Conservation (phyloP, 2,113 vertebrate species). For the Dicerorhinus sumatrensis region DNA sequence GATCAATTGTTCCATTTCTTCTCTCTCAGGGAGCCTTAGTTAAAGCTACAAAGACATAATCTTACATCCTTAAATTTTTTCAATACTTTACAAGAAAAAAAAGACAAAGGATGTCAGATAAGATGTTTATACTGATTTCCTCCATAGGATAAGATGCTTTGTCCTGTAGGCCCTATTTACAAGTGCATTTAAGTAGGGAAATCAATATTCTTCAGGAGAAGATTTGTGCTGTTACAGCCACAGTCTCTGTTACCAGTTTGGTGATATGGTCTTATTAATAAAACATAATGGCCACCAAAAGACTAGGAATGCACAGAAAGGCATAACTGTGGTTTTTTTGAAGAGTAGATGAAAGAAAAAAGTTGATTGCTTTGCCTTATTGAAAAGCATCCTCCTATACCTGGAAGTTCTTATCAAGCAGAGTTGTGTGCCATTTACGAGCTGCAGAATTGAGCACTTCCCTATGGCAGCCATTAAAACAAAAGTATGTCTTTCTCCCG, state of each 20-base stretch:
- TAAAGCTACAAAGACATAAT: neutral
- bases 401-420: constrained; percentile 55
- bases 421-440: constrained; percentile 45
- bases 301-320: constrained; percentile 57
- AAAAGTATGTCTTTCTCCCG: constrained; percentile 42
- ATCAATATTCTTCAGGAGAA: constrained; percentile 72
- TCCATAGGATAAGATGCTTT: constrained; percentile 57
- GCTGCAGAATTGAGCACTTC: constrained; percentile 58
- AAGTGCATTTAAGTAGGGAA: constrained; percentile 72
- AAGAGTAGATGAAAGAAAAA: neutral
- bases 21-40: neutral
- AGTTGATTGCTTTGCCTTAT: constrained; percentile 61
- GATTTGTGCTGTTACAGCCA: constrained; percentile 69
- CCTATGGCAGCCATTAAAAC: constrained; percentile 11
- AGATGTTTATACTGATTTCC: constrained; percentile 19
- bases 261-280: constrained; percentile 72
- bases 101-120: neutral
- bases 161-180: constrained; percentile 58
- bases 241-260: constrained; percentile 66
- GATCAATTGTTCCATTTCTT: neutral
- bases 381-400: constrained; percentile 46
- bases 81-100: neutral
- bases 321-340: constrained; percentile 44
- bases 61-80: constrained; percentile 39
- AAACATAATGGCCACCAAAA: constrained; percentile 56